Percentiles rank a stretch among this genome's conserved stretches.
Conservation (phyloP, 2,797 vertebrate genomes). For the Tauraco hartlaubi region DNA sequence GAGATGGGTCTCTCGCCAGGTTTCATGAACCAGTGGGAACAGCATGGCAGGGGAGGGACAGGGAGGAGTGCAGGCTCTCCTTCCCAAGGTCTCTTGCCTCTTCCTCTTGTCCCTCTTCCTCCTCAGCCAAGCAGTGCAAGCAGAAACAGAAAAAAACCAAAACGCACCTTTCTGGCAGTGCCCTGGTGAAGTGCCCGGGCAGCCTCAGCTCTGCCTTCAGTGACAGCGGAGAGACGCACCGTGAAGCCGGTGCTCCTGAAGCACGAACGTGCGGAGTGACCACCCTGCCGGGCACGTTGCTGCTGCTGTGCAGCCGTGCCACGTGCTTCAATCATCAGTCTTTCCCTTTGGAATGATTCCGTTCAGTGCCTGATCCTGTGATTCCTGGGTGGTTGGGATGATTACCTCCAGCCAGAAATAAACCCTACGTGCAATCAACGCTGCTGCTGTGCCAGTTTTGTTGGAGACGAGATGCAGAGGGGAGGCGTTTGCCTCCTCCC, state of each 20-base stretch:
- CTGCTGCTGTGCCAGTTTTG: neutral
- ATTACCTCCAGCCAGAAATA: conserved; percentile 34
- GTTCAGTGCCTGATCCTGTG: neutral
- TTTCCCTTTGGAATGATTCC: neutral
- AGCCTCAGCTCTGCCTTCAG: neutral
- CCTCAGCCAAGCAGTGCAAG: neutral
- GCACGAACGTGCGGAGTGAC: accelerated
- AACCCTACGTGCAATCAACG: neutral
- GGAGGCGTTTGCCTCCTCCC: no score
- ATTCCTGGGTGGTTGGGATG: neutral
- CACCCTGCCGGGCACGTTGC: accelerated
- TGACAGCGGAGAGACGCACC: neutral
- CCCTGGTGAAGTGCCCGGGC: neutral
- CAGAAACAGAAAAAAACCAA: neutral
- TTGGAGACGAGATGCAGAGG: neutral
- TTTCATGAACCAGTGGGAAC: neutral
- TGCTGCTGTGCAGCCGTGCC: neutral
- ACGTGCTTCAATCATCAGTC: accelerated
- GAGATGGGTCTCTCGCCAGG: accelerated
- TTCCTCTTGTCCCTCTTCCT: neutral
- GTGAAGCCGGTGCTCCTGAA: neutral
- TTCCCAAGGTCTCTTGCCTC: neutral
- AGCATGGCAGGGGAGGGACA: neutral
- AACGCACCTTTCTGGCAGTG: neutral
- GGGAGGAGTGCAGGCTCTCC: neutral